Evolutionary conservation across 2,113 vertebrate genomes (phyloP).

Genomic region (Tragelaphus imberbis): DNA sequence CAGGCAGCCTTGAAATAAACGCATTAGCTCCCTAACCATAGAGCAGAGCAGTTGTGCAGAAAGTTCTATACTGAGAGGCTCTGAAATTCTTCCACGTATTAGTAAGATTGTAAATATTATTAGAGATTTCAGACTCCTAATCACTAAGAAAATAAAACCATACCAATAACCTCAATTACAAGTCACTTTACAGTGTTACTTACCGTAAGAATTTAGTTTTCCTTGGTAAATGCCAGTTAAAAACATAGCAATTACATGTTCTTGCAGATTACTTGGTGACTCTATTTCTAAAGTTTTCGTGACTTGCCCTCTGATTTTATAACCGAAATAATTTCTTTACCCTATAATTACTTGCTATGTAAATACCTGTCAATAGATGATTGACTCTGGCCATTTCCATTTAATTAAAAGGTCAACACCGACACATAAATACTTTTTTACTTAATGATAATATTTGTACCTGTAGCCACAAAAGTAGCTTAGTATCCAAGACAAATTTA

Average conservation of each 20-base stretch:
- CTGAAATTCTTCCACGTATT: background rate
- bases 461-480: constrained; percentile 57
- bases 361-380: constrained; percentile 68
- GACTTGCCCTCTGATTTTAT: constrained; percentile 62
- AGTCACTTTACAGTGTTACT: background rate
- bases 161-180: background rate
- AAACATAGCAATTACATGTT: constrained; percentile 62
- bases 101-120: background rate
- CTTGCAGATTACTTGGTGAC: constrained; percentile 53
- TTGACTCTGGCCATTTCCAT: constrained; percentile 62
- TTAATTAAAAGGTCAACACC: constrained; percentile 72
- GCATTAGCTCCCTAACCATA: background rate
- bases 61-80: background rate
- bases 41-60: background rate
- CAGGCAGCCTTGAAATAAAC: background rate
- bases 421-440: constrained; percentile 70
- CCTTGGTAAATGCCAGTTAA: constrained; percentile 15
- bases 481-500: constrained; percentile 63
- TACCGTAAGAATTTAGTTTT: constrained; percentile 43
- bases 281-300: constrained; percentile 55
- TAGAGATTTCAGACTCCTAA: constrained; percentile 12
- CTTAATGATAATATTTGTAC: constrained; percentile 71
- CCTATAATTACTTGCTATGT: constrained; percentile 50
- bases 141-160: constrained; percentile 47
- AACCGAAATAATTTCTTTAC: constrained; percentile 62